A percentile compares a stretch with the other conserved stretches of the same genome.
Evolutionary conservation across 1,140 invertebrate species (phyloP).

Genomic region (Vanessa atalanta): DNA sequence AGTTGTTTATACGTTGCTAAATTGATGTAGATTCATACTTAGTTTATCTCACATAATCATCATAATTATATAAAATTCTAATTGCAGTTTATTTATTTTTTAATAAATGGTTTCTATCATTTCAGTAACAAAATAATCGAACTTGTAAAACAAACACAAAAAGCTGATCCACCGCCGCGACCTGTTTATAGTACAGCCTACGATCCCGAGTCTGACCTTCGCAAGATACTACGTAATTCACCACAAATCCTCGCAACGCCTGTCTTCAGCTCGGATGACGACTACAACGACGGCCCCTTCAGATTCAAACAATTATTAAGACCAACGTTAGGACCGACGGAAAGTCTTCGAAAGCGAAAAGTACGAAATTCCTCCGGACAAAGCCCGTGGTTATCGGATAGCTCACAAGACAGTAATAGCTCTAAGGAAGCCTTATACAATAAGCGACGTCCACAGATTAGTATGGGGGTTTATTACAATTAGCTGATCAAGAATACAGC

Average conservation of each 20-base stretch:
- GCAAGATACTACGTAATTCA: conserved; percentile 79
- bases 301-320: conserved; percentile 86
- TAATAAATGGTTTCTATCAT: conserved; percentile 22
- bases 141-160: conserved; percentile 71
- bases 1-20: no score
- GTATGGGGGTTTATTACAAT: conserved; percentile 77
- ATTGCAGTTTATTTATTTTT: neutral
- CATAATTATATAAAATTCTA: no score
- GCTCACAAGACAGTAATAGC: conserved; percentile 70
- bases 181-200: conserved; percentile 62
- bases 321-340: conserved; percentile 86
- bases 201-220: conserved; percentile 74
- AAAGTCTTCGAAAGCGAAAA: conserved; percentile 86
- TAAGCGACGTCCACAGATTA: conserved; percentile 71
- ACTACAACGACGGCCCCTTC: conserved; percentile 84
- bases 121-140: conserved; percentile 79
- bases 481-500: conserved; percentile 30
- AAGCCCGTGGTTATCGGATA: conserved; percentile 74
- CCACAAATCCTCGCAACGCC: conserved; percentile 76
- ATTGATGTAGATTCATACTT: no score
- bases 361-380: conserved; percentile 68
- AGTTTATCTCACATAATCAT: no score
- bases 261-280: conserved; percentile 72
- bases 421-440: conserved; percentile 66
- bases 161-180: conserved; percentile 53